Base-by-base conservation (phyloP, 1,140 invertebrate genomes). In the Leptestheria dahalacensis region DNA sequence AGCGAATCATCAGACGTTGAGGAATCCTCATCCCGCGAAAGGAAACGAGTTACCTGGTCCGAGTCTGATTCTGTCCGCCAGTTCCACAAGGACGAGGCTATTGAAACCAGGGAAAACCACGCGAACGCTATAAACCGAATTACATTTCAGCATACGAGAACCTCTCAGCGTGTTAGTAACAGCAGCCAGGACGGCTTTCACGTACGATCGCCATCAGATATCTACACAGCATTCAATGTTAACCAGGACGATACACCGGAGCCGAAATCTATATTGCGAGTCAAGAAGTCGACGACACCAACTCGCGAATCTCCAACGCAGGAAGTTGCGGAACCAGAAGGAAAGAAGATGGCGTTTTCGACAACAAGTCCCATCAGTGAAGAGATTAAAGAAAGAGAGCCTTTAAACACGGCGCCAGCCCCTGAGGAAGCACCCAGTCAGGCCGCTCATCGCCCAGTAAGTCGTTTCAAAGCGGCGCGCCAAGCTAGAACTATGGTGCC, bases 211-310 rank as follows among this genome's bases (percentile, higher is more conserved):
- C 33, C 33, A 41, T 41, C 33, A 10, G 25, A 29, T 3, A 33
- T 55, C 10, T 55, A 26, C 25, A 55, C 10, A 12, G 20, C 53
- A 18, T 55, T 33, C 33, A 33, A 55, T 53, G 48, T 33, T 1
- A 20, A 60, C 21, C 23, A 48, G 21, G 33, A n/a, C 3, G 25
- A 49, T 23, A 12, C 15, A 10, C 15, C 11, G 29, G 48, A 51
- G 41, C 58, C 58, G 24, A 60, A 60, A 41, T 60, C 58, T 15
- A 60, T 60, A 29, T 33, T 60, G 58, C 49, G 51, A 60, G 58
- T 60, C 1, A 60, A 60, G 28, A 51, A 52, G 25, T 60, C 58
- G 23, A 60, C 58, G 15, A 52, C 29, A 18, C 58, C 58, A 21
- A 41, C 33, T 55, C 33, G 53, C 21, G 53, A 55, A 29, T 28